Evolutionary conservation across 1,140 invertebrate genomes (phyloP).

Genomic region (Cotesia vestalis): DNA sequence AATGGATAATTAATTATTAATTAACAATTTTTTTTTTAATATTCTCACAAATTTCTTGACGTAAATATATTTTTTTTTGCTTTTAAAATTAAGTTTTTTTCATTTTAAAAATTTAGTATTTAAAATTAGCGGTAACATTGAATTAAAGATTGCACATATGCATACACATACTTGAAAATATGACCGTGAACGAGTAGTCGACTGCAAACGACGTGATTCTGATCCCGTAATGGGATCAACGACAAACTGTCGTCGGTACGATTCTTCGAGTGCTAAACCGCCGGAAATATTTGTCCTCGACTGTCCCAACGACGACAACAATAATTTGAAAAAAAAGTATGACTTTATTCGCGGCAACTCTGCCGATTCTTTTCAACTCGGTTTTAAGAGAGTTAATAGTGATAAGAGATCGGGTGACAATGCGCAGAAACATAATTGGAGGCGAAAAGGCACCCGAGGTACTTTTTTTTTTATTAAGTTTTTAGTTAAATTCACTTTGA

Average conservation of each 20-base stretch:
- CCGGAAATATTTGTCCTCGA: conserved; percentile 42
- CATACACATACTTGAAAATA: neutral
- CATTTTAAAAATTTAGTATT: no score
- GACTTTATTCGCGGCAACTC: conserved; percentile 13
- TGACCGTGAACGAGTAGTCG: neutral
- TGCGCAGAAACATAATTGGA: neutral
- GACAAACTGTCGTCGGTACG: conserved; percentile 15
- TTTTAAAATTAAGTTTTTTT: no score
- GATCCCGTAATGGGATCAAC: conserved; percentile 13
- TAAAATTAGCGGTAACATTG: no score
- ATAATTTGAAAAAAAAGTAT: conserved; percentile 30
- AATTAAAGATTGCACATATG: neutral
- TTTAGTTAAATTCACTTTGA: neutral
- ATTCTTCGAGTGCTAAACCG: conserved; percentile 12
- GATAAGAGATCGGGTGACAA: neutral
- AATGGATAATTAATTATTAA: neutral
- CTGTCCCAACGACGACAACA: conserved; percentile 37
- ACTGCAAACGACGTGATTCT: conserved; percentile 8
- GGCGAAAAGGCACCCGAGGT: neutral
- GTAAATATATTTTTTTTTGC: no score
- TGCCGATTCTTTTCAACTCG: no score
- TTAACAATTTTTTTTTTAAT: no score
- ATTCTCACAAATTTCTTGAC: no score
- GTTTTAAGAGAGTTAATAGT: neutral
- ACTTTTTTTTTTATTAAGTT: neutral